Evolutionary conservation across 2,888 invertebrate species (phyloP), one percentile per base, ranked within the genome.

Genomic region (Hetaerina titia): DNA sequence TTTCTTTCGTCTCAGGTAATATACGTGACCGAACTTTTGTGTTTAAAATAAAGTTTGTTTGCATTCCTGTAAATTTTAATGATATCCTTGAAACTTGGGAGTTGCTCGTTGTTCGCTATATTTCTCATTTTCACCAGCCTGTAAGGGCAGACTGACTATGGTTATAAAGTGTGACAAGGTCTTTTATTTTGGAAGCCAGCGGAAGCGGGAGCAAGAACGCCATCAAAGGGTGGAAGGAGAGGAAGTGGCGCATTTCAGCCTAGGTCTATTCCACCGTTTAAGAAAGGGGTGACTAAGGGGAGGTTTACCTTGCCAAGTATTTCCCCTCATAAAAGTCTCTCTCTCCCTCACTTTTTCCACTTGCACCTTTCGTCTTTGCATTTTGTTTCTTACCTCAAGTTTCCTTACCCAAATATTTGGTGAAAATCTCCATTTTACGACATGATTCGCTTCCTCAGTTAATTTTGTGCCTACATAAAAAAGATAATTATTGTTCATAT

Each of bases 31-130:
- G 69, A 22, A 69, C 22, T n/a, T n/a, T n/a, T 22, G 45, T 7
- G n/a, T n/a, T 7, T 69, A 22, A 69, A 69, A 69, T 69, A 69
- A 22, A 7, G 69, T 22, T 69, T 69, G 69, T 69, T 69, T 69
- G 69, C 69, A 69, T 69, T 22, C 69, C 22, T 69, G 69, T n/a
- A 69, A n/a, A 69, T 69, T 69, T 69, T 69, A n/a, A 69, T 69
- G 69, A n/a, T 69, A 22, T 69, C n/a, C 69, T 69, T n/a, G 6
- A 69, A 22, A n/a, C 19, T 22, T 7, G 69, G 22, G 19, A 69
- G 69, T 69, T 22, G 8, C 69, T 69, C n/a, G 22, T 69, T 8
- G 22, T n/a, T 1, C 17, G 17, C 60, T 0, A 9, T 69, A 69
- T 22, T n/a, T n/a, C 69, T 69, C n/a, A 69, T 69, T 69, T 22